These are phyloP conservation scores for Indicator indicator DNA, from an alignment of 2,113 vertebrate genomes.

Conservation along the genomic window DNA sequence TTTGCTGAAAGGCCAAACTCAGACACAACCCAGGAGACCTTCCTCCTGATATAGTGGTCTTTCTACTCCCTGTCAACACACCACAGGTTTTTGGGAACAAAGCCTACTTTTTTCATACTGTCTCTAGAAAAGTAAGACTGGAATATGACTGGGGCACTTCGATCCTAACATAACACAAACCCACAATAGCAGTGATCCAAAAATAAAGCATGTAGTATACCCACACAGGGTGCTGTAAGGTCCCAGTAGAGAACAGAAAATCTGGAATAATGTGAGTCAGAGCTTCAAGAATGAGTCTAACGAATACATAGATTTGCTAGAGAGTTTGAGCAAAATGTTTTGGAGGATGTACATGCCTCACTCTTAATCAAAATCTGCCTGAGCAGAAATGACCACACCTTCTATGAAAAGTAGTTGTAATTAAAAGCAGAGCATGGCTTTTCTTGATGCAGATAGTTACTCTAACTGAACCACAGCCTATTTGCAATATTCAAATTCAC, in stretches of 20 bases:
- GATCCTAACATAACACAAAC: neutral
- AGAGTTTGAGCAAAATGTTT: neutral
- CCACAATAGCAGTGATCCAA: neutral
- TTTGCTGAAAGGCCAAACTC: neutral
- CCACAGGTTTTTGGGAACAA: neutral
- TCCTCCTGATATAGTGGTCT: neutral
- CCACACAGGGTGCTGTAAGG: neutral
- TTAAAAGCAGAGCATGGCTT: slow-evolving; percentile 39
- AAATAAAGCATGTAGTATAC: neutral
- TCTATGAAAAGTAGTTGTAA: slow-evolving; percentile 53
- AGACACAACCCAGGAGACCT: neutral
- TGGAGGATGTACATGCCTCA: neutral
- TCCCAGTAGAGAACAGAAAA: neutral
- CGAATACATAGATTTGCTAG: slow-evolving; percentile 12
- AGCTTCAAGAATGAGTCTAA: slow-evolving; percentile 25
- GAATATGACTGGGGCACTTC: neutral
- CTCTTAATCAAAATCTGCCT: slow-evolving; percentile 11
- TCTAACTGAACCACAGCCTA: neutral
- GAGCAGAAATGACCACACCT: slow-evolving; percentile 56
- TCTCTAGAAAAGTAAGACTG: neutral
- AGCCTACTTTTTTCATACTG: neutral
- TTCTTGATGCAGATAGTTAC: slow-evolving; percentile 31
- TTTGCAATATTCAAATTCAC: neutral
- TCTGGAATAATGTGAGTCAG: slow-evolving; percentile 29
- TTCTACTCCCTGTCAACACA: neutral